Evolutionary conservation across 2,888 invertebrate species (phyloP), one percentile per base, ranked within the genome.

Genomic region (Dexiosoma caninum): DNA sequence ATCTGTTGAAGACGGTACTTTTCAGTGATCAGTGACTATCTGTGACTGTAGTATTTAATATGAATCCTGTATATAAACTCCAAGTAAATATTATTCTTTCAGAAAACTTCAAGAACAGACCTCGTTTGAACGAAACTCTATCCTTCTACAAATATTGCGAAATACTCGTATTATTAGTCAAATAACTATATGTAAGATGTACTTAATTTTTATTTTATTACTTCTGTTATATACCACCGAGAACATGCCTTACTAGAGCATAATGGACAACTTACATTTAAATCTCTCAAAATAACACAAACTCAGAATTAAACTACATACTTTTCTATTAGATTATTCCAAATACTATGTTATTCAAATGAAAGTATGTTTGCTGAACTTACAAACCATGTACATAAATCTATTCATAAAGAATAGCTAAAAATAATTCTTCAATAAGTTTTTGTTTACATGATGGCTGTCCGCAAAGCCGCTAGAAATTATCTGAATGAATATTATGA

Each of bases 271-370:
- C 14, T 53, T 69, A 21, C 53, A 37, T 46, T 77, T 69, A 76
- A 76, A 60, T 69, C 53, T 60, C 37, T 57, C 21, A 27, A 35
- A 37, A 27, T 21, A 74, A 49, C 64, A 64, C 2, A 27, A 72
- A 46, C 27, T 74, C 27, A 57, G 57, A 27, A 19, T 55, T 46
- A 49, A 74, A 66, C 21, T 40, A 49, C n/a, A n/a, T n/a, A n/a
- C 55, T 70, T 70, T 55, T 70, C 30, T 35, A 70, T 27, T 62
- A 49, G 55, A 32, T 71, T 62, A 30, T 30, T 62, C 19, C 46
- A 35, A 55, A 46, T 55, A 16, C 5, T 23, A 37, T 55, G 67
- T 19, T 51, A 5, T 23, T 35, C 9, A 37, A 19, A 27, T 51
- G n/a, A n/a, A n/a, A n/a, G 32, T 9, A 12, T 71, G 14, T 71